These are phyloP conservation scores for Quiscalus mexicanus DNA, from an alignment of 2,113 vertebrate genomes.

Conservation along the genomic window DNA sequence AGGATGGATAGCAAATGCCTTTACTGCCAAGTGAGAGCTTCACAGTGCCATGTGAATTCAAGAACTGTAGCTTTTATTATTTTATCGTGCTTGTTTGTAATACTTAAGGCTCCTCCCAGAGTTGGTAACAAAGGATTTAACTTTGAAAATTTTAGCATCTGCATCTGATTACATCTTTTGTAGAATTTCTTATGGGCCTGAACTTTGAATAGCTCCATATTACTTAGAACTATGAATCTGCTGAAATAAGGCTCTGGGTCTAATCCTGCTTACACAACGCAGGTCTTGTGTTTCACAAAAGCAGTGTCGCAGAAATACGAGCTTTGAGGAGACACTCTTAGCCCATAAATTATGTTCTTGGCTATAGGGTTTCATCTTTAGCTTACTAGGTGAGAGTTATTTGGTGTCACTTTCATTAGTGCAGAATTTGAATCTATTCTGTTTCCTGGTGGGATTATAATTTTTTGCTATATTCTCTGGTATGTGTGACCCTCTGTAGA, in stretches of 20 bases:
- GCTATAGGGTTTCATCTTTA: slow-evolving; percentile 10
- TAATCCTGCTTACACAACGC: background rate
- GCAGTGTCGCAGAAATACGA: background rate
- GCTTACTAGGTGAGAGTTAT: slow-evolving; percentile 21
- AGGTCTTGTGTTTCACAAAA: slow-evolving; percentile 29
- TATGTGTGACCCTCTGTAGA: background rate
- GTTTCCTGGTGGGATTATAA: background rate
- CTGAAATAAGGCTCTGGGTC: slow-evolving; percentile 2
- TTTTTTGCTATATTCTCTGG: background rate
- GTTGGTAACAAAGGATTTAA: slow-evolving; percentile 1
- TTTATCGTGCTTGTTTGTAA: slow-evolving; percentile 7
- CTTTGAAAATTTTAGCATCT: slow-evolving; percentile 35
- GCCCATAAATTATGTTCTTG: background rate
- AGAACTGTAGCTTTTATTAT: slow-evolving; percentile 5
- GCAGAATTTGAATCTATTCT: background rate
- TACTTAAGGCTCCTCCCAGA: background rate
- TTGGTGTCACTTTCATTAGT: background rate
- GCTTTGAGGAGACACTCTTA: background rate
- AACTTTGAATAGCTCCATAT: background rate
- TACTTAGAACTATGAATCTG: background rate
- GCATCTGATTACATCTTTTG: slow-evolving; percentile 22
- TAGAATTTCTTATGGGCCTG: background rate
- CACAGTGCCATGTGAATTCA: background rate
- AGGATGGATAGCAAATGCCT: background rate
- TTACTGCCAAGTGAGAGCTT: background rate